Base-by-base conservation (phyloP, 2,113 vertebrate species). In the Baryphthengus martii region DNA sequence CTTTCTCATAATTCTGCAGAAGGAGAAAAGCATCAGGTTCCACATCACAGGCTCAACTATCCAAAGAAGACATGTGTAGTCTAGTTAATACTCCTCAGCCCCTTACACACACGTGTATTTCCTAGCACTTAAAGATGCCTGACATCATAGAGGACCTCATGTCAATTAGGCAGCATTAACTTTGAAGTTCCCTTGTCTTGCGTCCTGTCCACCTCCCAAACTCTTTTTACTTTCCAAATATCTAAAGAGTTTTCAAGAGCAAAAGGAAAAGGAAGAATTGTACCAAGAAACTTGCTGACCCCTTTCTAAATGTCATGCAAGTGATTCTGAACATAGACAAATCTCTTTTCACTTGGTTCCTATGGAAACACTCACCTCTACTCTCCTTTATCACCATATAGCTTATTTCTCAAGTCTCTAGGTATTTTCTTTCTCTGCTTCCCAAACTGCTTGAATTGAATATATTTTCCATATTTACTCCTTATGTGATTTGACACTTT, bases 351-450 rank as follows among this genome's bases (percentile, higher is more conserved):
- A 86, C 50, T 50, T 90, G 83, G 94, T 97, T 97, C 76, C 95
- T 90, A 95, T 96, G 95, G 94, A 95, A 97, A 96, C 92, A 71
- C 55, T 47, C 39, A 90, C 72, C 47, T 90, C 68, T 83, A 62
- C 45, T 74, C 55, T 92, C 29, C 59, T 89, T 92, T 84, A 74
- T 94, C 87, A 78, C 47, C 56, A 56, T 81, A 75, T 65, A 95
- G 47, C 40, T 82, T 87, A 95, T 96, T 95, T 85, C 70, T 96
- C n/a, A 67, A 65, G 49, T 95, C 61, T 92, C 80, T 52, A 68
- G 66, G 40, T 95, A 91, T 92, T 93, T 93, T 90, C 59, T 89
- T 77, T 70, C 50, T 71, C 59, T 81, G 28, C 52, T 95, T 91
- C 47, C 33, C 35, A 58, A 90, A 84, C 67, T 80, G 17, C 44